These are phyloP conservation scores for Porites rus DNA, from an alignment of 92 coral and sea anemone species.

Conservation along the genomic window DNA sequence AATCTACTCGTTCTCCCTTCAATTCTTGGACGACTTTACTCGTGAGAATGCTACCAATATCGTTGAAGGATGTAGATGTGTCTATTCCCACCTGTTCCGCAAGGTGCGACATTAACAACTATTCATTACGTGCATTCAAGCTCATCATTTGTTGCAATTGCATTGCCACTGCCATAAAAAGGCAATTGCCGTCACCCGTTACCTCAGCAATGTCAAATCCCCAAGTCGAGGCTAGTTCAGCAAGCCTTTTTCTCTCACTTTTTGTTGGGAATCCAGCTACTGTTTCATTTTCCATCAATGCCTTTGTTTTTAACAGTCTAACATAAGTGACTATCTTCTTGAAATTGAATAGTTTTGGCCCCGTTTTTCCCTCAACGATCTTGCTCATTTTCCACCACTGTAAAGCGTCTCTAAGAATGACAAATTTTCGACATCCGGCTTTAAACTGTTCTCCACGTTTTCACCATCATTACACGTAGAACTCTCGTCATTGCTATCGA, in stretches of 20 bases:
- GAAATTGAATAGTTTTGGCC: conserved; percentile 5
- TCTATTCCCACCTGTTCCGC: no score
- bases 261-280: no score
- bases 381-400: neutral
- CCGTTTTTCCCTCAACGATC: conserved; percentile 9
- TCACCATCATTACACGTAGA: neutral
- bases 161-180: conserved; percentile 24
- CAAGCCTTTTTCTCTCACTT: neutral
- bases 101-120: conserved; percentile 8
- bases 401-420: neutral
- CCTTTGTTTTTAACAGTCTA: neutral
- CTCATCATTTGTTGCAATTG: conserved; percentile 16
- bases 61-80: conserved; percentile 6
- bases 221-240: conserved; percentile 9
- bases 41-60: neutral
- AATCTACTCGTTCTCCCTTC: no score
- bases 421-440: neutral
- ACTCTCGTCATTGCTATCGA: conserved; percentile 4
- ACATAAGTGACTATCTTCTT: conserved; percentile 2
- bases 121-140: neutral
- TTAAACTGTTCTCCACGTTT: neutral
- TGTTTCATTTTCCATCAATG: no score
- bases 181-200: conserved; percentile 27
- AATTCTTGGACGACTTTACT: no score
- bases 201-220: neutral